Evolutionary conservation across 2,113 vertebrate species (phyloP), one percentile per base, ranked within the genome.

Genomic region (Nothocercus nigrocapillus): DNA sequence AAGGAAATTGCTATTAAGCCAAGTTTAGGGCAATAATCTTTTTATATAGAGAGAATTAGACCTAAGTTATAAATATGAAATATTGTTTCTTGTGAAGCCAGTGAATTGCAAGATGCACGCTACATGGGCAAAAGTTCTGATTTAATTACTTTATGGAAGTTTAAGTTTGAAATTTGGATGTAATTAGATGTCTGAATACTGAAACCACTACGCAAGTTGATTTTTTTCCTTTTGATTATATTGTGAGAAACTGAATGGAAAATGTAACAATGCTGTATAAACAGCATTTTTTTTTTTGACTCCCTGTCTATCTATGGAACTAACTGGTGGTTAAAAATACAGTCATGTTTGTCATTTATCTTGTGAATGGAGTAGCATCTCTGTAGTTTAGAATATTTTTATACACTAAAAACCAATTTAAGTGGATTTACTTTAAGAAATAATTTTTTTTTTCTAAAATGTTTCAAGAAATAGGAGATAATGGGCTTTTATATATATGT

Each of bases 111-210:
- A 5, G 2, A 30, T 66, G 34, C 14, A 51, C 61, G 5, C 5
- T 56, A 69, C 4, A 5, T 68, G 18, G 7, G 1, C 32, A 12
- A 0, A 1, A 61, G 15, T 22, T 77, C 4, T 9, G 42, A 45
- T 56, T 45, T 73, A 77, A 77, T 42, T 2, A 2, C 56, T 59
- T 61, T 20, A n/a, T 36, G 5, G 34, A 84, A 64, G 2, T 2
- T 61, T 28, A 77, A 76, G 10, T 61, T 24, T 74, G 68, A 9
- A 63, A 1, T 74, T 77, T 64, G 80, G 30, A 18, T 69, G 3
- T n/a, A 44, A 80, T 64, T 76, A 54, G 8, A 63, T 74, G 16
- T 45, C 27, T 56, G 11, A 68, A 54, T 42, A 54, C 34, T 79
- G 45, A 66, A 64, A 66, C 8, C 8, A 32, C 15, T 61, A 67